A percentile compares a stretch with the other conserved stretches of the same genome.
Conservation (phyloP, 2,113 vertebrate species). For the Tenebrosternarchus preto region DNA sequence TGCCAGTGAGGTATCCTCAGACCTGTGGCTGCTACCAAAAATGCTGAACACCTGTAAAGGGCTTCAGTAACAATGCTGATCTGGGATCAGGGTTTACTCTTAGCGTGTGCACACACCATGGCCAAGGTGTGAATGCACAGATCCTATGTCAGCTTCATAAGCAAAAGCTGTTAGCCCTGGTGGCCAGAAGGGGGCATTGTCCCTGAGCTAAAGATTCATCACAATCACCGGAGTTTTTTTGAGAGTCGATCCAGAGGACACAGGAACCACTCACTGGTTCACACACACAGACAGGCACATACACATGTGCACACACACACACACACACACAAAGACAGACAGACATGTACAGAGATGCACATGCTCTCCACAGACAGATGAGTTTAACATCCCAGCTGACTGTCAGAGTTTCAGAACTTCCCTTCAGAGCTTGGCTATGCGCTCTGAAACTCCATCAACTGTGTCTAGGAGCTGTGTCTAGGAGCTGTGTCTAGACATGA, state of each 20-base stretch:
- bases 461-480: no score
- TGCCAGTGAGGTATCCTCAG: conserved; percentile 55
- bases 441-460: no score
- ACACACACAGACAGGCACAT: conserved; percentile 26
- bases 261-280: conserved; percentile 27
- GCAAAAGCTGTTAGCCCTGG: conserved; percentile 2
- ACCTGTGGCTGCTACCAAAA: neutral
- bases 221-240: conserved; percentile 30
- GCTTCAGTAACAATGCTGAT: neutral
- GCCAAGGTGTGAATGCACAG: neutral
- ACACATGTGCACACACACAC: conserved; percentile 5
- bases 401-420: no score
- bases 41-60: conserved; percentile 13
- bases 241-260: conserved; percentile 43
- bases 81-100: neutral
- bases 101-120: neutral
- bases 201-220: conserved; percentile 73
- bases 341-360: neutral
- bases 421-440: no score
- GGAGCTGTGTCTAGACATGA: no score
- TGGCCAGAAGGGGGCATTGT: conserved; percentile 54
- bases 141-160: conserved; percentile 40
- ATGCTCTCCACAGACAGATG: neutral
- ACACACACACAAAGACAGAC: conserved; percentile 36
- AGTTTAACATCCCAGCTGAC: no score